Evolutionary conservation across 2,113 vertebrate species (phyloP).

Genomic region (Macquaria australasica): DNA sequence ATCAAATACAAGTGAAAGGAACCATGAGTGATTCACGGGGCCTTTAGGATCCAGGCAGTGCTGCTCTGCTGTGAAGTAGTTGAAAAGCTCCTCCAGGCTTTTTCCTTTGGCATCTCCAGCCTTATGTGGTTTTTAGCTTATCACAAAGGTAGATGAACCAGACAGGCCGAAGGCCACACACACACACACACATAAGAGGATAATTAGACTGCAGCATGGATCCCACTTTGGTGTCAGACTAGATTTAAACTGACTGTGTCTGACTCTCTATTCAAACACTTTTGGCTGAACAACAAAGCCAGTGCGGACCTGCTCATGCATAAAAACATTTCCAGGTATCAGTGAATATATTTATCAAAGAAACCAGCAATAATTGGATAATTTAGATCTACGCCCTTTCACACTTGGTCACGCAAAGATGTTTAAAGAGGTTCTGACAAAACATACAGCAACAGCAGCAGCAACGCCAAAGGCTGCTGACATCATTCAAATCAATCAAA

Average conservation of each 20-base stretch:
- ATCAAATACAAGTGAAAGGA: constrained; percentile 27
- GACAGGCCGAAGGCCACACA: not conserved
- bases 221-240: constrained; percentile 1
- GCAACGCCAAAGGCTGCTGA: not conserved
- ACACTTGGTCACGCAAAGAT: not conserved
- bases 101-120: constrained; percentile 1
- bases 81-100: constrained; percentile 1
- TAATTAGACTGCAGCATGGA: constrained; percentile 14
- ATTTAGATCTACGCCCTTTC: not conserved
- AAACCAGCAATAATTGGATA: constrained; percentile 13
- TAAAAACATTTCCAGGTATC: constrained; percentile 21
- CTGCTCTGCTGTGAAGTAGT: constrained; percentile 4
- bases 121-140: constrained; percentile 17
- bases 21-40: constrained; percentile 10
- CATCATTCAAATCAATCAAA: not conserved
- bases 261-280: constrained; percentile 4
- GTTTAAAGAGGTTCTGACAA: not conserved
- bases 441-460: not conserved
- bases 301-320: constrained; percentile 7
- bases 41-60: not conserved
- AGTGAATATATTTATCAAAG: constrained; percentile 5
- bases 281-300: constrained; percentile 38
- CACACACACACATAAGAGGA: not conserved
- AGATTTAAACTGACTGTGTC: constrained; percentile 21
- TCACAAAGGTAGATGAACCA: constrained; percentile 14